Evolutionary conservation across 1,140 invertebrate genomes (phyloP).

Genomic region (Polypedilum vanderplanki): DNA sequence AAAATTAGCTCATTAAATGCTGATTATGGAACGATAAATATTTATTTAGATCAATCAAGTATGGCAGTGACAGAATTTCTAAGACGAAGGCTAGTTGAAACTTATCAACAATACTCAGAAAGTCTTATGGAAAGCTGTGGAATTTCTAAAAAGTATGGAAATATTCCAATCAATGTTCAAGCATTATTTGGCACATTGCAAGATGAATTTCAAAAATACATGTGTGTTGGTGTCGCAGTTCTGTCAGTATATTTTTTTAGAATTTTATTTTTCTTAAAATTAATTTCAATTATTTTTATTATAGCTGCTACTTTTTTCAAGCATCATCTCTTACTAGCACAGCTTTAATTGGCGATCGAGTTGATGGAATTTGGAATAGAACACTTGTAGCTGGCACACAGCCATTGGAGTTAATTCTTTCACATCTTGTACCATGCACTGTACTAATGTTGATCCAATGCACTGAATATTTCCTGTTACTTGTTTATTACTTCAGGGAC

Average conservation of each 20-base stretch:
- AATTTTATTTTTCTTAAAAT: constrained; percentile 37
- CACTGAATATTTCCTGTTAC: constrained; percentile 51
- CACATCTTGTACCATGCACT: constrained; percentile 69
- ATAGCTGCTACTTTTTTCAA: constrained; percentile 81
- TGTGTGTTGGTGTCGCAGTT: constrained; percentile 68
- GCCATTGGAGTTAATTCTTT: constrained; percentile 59
- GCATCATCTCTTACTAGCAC: constrained; percentile 70
- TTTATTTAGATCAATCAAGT: constrained; percentile 50
- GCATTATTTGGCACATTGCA: constrained; percentile 63
- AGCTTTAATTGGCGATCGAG: constrained; percentile 71
- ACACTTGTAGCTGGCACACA: constrained; percentile 72
- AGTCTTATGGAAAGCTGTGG: constrained; percentile 52
- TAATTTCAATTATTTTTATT: constrained; percentile 34
- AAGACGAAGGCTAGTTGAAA: constrained; percentile 54
- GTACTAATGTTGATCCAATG: constrained; percentile 66
- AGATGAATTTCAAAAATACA: constrained; percentile 60
- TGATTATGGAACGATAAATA: background rate
- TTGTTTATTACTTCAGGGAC: constrained; percentile 53
- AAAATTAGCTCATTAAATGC: background rate
- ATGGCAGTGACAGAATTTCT: constrained; percentile 60
- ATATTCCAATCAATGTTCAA: constrained; percentile 57
- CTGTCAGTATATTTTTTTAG: constrained; percentile 49
- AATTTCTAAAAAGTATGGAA: constrained; percentile 47
- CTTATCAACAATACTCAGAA: constrained; percentile 53
- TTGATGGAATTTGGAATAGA: constrained; percentile 70